A percentile compares a stretch with the other conserved stretches of the same genome.
phyloP scores from a whole-genome alignment of 2,797 vertebrate species.

The Myioborus melanocephalus region DNA sequence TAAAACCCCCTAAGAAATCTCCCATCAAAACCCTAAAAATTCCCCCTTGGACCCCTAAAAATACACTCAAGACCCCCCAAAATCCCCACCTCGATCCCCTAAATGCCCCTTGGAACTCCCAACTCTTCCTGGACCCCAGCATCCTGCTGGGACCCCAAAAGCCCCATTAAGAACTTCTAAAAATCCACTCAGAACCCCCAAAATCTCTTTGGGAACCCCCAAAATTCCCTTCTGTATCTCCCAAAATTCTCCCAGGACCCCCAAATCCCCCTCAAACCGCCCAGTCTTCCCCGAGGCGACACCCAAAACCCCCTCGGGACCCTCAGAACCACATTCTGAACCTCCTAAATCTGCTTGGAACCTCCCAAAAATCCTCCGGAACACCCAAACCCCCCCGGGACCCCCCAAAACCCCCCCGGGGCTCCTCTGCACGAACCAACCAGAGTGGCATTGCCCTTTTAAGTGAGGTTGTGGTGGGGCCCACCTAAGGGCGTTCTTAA shows the following conservation, averaged over 20 bases:
- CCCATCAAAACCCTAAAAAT: no score
- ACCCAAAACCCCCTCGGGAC: neutral
- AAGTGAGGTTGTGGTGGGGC: rapidly evolving
- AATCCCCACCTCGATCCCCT: neutral
- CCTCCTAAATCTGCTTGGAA: no score
- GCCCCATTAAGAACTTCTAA: neutral
- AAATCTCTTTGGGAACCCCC: neutral
- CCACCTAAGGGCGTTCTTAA: rapidly evolving
- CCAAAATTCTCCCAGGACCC: no score
- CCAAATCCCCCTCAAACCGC: no score
- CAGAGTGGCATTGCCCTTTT: neutral
- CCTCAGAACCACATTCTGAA: neutral
- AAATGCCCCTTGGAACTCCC: neutral
- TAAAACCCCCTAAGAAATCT: neutral
- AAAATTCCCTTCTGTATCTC: neutral
- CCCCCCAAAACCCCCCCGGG: neutral
- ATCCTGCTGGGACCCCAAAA: neutral
- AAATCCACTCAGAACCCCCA: no score
- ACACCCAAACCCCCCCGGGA: rapidly evolving
- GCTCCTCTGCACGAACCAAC: neutral
- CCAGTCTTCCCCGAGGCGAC: neutral
- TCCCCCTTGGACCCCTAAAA: neutral
- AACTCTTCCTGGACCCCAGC: neutral
- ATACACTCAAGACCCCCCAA: neutral
- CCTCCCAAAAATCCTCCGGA: neutral